phyloP scores from a whole-genome alignment of 2,113 vertebrate species.

The Scortum barcoo region DNA sequence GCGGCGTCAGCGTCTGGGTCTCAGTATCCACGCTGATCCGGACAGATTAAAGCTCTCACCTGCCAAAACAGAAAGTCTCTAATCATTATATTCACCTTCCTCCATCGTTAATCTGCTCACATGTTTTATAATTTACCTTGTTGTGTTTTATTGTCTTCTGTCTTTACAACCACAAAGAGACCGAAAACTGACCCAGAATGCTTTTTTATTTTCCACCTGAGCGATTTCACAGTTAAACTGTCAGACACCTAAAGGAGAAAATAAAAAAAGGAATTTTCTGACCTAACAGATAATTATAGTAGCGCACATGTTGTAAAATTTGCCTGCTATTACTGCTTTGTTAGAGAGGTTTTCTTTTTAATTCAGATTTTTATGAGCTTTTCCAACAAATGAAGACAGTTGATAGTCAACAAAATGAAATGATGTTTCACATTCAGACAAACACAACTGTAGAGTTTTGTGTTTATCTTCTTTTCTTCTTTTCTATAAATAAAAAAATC shows the following conservation, averaged over 20 bases:
- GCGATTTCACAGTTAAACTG: neutral
- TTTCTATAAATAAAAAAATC: too few relatives aligned
- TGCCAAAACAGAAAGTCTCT: neutral
- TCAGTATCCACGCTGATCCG: neutral
- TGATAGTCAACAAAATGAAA: too few relatives aligned
- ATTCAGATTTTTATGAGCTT: neutral
- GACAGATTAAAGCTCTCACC: slow-evolving; percentile 20
- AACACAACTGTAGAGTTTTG: too few relatives aligned
- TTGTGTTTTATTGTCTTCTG: too few relatives aligned
- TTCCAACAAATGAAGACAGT: neutral
- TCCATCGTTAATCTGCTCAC: neutral
- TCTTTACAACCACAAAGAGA: neutral
- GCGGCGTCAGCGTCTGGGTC: slow-evolving; percentile 1
- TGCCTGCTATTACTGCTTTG: too few relatives aligned
- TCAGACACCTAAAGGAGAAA: neutral
- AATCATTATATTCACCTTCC: neutral
- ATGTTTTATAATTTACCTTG: too few relatives aligned
- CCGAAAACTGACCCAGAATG: neutral
- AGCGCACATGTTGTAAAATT: neutral
- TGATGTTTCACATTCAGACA: too few relatives aligned
- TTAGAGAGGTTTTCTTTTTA: neutral
- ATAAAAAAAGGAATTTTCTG: neutral
- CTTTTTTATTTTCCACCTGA: neutral
- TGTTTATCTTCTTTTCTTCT: too few relatives aligned
- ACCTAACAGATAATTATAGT: neutral